Evolutionary conservation across 2,113 vertebrate species (phyloP).

Genomic region (Pyrgilauda ruficollis): DNA sequence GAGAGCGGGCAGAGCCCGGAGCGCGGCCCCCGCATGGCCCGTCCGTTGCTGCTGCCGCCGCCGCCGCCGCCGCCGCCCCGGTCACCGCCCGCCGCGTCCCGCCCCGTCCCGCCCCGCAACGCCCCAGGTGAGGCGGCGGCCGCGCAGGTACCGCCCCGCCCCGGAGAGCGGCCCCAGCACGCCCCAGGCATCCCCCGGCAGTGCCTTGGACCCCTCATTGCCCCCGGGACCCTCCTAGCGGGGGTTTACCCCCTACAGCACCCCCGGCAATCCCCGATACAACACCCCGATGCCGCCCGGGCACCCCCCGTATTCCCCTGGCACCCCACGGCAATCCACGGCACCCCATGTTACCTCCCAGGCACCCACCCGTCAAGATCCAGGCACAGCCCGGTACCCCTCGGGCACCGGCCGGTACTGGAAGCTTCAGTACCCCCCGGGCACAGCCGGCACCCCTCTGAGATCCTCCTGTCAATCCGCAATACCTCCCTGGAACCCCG

Average conservation of each 20-base stretch:
- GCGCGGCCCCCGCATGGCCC: neutral
- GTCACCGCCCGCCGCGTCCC: neutral
- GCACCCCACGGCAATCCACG: no score
- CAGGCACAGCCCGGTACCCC: neutral
- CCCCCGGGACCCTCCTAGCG: neutral
- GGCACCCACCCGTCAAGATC: neutral
- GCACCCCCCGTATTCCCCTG: neutral
- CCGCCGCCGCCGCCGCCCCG: neutral
- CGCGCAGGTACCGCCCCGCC: neutral
- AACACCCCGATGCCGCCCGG: neutral
- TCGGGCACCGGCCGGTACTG: neutral
- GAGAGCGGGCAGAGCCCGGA: neutral
- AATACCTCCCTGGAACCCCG: neutral
- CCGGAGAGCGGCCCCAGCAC: neutral
- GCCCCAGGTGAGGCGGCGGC: constrained; percentile 5
- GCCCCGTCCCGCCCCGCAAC: neutral
- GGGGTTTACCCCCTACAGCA: neutral
- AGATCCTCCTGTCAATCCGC: neutral
- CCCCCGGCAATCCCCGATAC: neutral
- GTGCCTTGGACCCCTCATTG: neutral
- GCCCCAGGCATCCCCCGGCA: neutral
- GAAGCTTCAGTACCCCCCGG: neutral
- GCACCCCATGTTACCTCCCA: neutral
- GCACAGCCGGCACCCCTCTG: neutral
- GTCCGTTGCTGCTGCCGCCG: neutral